Base-by-base conservation (phyloP, 2,888 invertebrate genomes). In the Cephonodes hylas region DNA sequence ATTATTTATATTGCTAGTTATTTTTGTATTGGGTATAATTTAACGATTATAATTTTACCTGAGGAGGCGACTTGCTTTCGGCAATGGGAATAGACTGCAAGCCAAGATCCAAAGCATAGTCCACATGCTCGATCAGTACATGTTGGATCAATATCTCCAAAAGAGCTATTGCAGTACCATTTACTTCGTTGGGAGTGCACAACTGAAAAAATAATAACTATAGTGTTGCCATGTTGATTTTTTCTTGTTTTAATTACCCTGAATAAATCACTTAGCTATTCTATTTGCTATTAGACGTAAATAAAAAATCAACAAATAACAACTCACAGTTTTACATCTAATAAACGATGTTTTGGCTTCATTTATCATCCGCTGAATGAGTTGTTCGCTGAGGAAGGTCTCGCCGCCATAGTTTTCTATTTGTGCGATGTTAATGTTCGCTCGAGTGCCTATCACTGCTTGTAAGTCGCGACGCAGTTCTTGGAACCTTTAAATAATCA, bases 401-500 rank as follows among this genome's bases (percentile, higher is more conserved):
- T 99, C 99, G 0, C 98, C 99, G 1, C 98, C 99, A 80, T 98
- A 99, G 86, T 98, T 97, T 85, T 99, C 99, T 48, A 98, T 97
- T 81, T 97, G 96, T 0, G 97, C 98, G 66, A 98, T 97, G 81
- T 98, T 98, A 64, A 98, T 97, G 81, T 98, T 98, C 0, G 98
- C 96, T 61, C 97, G 94, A 0, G 97, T 96, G 2, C 98, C 97
- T 70, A 99, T 96, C 10, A 97, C 96, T 0, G 98, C 98, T 90
- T 99, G 98, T 66, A 99, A 90, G 81, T 99, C 99, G 58, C 99
- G 94, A 4, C 97, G 94, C 22, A 99, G 92, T 79, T 99, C 99
- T 89, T 98, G 97, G 77, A 99, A 96, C 46, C 97, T 96, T 38
- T 10, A 38, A 2, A 34, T 13, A 71, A 42, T 31, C 15, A 10